phyloP scores from a whole-genome alignment of 2,113 vertebrate genomes.

The Canis aureus region DNA sequence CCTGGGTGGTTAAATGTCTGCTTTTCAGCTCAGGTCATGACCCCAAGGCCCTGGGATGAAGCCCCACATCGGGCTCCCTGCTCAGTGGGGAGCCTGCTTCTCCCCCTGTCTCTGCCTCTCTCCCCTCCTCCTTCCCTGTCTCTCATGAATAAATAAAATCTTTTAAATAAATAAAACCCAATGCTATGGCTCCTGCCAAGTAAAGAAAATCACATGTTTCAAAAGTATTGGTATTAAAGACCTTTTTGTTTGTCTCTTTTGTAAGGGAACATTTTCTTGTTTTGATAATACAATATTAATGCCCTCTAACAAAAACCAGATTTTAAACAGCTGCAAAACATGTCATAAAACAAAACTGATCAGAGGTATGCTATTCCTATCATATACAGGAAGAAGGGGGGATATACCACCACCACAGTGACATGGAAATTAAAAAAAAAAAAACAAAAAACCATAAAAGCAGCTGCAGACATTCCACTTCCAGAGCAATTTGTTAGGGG shows the following conservation, averaged over 20 bases:
- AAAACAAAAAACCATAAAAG: not conserved
- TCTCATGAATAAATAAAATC: too few species aligned
- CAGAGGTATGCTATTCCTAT: conserved; percentile 1
- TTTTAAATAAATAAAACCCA: not conserved
- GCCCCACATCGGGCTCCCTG: too few species aligned
- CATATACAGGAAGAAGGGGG: not conserved
- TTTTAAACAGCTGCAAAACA: conserved; percentile 44
- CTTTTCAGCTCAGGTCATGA: too few species aligned
- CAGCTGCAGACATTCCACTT: not conserved
- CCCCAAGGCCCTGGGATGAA: too few species aligned
- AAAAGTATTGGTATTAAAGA: not conserved
- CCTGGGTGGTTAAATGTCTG: too few species aligned
- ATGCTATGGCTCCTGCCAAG: not conserved
- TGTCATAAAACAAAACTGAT: conserved; percentile 23
- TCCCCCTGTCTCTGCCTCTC: too few species aligned
- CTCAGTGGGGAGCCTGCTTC: too few species aligned
- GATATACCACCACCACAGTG: not conserved
- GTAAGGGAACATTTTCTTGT: conserved; percentile 4
- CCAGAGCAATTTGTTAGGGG: not conserved
- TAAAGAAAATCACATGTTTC: not conserved
- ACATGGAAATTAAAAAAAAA: not conserved
- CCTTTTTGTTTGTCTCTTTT: not conserved
- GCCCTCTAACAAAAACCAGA: not conserved
- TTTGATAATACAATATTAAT: conserved; percentile 36
- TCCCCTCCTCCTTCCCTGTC: too few species aligned